These are phyloP conservation scores for Fragum fragum DNA, from an alignment of 2,888 invertebrate genomes.

Conservation along the genomic window DNA sequence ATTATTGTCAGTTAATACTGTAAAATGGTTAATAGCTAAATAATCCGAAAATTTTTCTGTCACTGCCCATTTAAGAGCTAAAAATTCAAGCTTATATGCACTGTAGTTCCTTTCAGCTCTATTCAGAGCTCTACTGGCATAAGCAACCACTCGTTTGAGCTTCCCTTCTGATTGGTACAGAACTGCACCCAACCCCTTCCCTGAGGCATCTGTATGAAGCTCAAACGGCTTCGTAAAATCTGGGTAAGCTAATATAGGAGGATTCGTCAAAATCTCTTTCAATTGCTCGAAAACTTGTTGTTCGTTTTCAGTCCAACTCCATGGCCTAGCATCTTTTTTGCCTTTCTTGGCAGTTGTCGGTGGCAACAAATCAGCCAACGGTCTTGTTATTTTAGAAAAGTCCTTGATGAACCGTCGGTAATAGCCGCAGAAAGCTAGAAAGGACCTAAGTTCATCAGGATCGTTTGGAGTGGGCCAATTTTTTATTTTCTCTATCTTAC, in stretches of 20 bases:
- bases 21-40: not conserved
- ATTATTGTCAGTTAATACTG: no score
- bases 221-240: slow-evolving; percentile 34
- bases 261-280: slow-evolving; percentile 21
- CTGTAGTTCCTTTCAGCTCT: slow-evolving; percentile 41
- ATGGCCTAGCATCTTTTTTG: slow-evolving; percentile 7
- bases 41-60: slow-evolving; percentile 39
- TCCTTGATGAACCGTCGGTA: slow-evolving; percentile 4
- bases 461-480: not conserved
- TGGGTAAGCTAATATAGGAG: slow-evolving; percentile 39
- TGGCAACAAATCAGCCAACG: slow-evolving; percentile 13
- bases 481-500: no score
- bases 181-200: slow-evolving; percentile 41
- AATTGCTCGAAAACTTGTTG: slow-evolving; percentile 25
- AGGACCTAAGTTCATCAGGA: slow-evolving; percentile 12
- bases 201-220: slow-evolving; percentile 34
- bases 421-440: slow-evolving; percentile 7
- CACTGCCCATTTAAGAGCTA: slow-evolving; percentile 53
- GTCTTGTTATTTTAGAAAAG: slow-evolving; percentile 24
- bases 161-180: slow-evolving; percentile 41
- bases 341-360: slow-evolving; percentile 23
- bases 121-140: slow-evolving; percentile 34
- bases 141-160: slow-evolving; percentile 33
- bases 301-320: slow-evolving; percentile 39
- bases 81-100: slow-evolving; percentile 36